These are phyloP conservation scores for Macaca mulatta DNA, from an alignment of 2,113 vertebrate species.

Conservation along the genomic window DNA sequence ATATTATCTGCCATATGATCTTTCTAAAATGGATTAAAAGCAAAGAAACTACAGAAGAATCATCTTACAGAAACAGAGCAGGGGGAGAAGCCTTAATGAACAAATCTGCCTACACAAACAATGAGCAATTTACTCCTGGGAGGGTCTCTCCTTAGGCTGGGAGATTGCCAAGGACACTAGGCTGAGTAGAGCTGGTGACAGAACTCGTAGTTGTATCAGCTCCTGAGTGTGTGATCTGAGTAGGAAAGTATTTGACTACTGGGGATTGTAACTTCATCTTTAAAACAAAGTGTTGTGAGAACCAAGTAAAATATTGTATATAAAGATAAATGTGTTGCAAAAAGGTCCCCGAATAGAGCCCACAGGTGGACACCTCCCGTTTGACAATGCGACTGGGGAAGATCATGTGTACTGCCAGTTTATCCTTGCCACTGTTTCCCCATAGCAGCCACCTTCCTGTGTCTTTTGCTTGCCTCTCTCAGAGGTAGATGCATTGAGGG, in stretches of 20 bases:
- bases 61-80: background rate
- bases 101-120: no score
- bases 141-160: background rate
- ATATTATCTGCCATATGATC: background rate
- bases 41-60: background rate
- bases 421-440: background rate
- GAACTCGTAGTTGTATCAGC: background rate
- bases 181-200: background rate
- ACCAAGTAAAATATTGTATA: background rate
- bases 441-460: background rate
- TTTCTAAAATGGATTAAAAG: background rate
- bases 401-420: accelerated
- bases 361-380: background rate
- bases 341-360: background rate
- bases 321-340: background rate
- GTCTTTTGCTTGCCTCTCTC: background rate
- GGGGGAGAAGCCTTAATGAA: background rate
- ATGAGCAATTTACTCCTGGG: background rate
- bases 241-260: background rate
- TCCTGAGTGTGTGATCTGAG: background rate
- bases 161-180: background rate
- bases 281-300: background rate
- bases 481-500: background rate
- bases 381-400: background rate
- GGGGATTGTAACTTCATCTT: background rate